A percentile compares a stretch with the other conserved stretches of the same genome.
Conservation (phyloP, 2,113 vertebrate genomes). For the Lucifuga dentata region DNA sequence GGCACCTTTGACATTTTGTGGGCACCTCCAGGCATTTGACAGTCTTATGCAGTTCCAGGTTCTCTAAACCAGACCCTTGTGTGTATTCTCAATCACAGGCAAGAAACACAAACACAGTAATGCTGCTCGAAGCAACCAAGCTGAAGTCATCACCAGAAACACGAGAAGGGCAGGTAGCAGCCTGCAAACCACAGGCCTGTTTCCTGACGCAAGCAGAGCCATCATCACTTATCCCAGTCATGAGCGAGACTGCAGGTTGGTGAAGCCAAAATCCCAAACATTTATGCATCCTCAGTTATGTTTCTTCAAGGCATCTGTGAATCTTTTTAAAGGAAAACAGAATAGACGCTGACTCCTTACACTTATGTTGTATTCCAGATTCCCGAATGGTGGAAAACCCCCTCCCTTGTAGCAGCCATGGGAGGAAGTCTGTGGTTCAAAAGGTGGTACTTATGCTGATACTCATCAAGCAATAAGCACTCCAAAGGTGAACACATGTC, state of each 20-base stretch:
- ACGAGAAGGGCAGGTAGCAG: constrained; percentile 69
- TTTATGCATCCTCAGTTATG: neutral
- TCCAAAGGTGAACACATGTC: constrained; percentile 1
- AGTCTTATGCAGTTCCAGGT: neutral
- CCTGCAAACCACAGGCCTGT: constrained; percentile 70
- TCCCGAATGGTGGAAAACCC: constrained; percentile 61
- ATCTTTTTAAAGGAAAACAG: neutral
- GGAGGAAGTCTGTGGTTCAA: neutral
- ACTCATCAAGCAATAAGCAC: neutral
- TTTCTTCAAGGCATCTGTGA: neutral
- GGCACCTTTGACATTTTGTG: no score
- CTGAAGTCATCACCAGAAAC: constrained; percentile 77
- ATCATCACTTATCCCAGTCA: constrained; percentile 50
- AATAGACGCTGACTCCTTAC: neutral
- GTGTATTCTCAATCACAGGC: constrained; percentile 46
- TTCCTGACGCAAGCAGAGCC: constrained; percentile 61
- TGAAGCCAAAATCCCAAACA: neutral
- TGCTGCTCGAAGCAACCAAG: constrained; percentile 67
- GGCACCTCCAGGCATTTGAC: no score
- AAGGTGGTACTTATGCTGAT: constrained; percentile 3
- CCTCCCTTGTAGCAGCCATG: constrained; percentile 49
- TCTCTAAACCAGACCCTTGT: neutral
- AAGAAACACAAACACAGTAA: constrained; percentile 77
- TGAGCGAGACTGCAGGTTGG: constrained; percentile 64
- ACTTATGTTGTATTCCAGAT: constrained; percentile 65